A percentile compares a stretch with the other conserved stretches of the same genome.
Conservation (phyloP, 2,888 invertebrate genomes). For the Drosophila subquinaria region DNA sequence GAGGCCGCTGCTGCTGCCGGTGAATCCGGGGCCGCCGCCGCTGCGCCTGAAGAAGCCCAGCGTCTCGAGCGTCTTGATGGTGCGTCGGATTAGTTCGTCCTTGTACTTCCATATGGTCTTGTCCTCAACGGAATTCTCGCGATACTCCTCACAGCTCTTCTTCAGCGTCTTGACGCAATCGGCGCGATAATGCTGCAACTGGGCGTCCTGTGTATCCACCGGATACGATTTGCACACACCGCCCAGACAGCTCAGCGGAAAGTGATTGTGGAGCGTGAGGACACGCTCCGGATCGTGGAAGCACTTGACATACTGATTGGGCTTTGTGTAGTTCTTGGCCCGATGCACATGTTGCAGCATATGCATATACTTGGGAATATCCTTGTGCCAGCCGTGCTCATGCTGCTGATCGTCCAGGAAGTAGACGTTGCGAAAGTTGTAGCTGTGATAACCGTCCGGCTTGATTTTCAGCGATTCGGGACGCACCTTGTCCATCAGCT, state of each 20-base stretch:
- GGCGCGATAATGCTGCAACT: constrained; percentile 96
- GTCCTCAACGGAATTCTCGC: constrained; percentile 93
- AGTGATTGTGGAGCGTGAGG: constrained; percentile 96
- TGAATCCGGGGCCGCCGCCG: constrained; percentile 55
- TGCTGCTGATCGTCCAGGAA: constrained; percentile 95
- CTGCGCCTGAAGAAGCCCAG: constrained; percentile 88
- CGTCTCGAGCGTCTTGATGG: constrained; percentile 89
- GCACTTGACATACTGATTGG: constrained; percentile 96
- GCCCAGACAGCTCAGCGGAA: constrained; percentile 94
- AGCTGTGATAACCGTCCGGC: constrained; percentile 88
- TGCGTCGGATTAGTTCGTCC: constrained; percentile 90
- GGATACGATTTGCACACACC: constrained; percentile 94
- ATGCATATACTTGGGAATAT: constrained; percentile 94
- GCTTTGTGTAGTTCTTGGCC: constrained; percentile 95
- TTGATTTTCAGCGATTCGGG: constrained; percentile 89
- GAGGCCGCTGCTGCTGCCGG: constrained; percentile 68
- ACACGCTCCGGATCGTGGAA: constrained; percentile 97
- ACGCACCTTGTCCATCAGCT: constrained; percentile 91
- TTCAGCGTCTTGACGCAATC: constrained; percentile 95
- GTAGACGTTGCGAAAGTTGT: constrained; percentile 96
- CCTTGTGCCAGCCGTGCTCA: constrained; percentile 92
- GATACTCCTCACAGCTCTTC: constrained; percentile 93
- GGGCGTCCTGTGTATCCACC: constrained; percentile 92
- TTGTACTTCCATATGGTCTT: constrained; percentile 95
- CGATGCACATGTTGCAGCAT: constrained; percentile 97